Conservation (phyloP, 2,797 vertebrate species). For the Lepilemur septentrionalis region DNA sequence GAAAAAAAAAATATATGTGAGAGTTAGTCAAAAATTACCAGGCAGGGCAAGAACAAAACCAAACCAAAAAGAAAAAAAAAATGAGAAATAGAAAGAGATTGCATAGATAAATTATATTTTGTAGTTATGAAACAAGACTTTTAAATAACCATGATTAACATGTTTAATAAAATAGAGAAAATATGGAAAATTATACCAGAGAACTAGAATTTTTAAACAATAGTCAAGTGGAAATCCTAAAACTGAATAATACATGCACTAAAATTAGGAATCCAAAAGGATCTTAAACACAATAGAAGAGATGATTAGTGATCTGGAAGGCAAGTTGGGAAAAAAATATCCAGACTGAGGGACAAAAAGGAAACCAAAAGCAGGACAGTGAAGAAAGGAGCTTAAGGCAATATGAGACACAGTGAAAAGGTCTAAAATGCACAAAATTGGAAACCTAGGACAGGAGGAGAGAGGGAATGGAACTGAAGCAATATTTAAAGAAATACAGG, state of each 20-base stretch:
- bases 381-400: background rate
- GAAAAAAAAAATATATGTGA: no score
- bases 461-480: background rate
- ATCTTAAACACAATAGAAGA: background rate
- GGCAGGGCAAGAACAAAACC: background rate
- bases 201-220: background rate
- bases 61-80: background rate
- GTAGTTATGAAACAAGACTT: background rate
- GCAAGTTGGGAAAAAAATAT: background rate
- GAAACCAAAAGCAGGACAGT: background rate
- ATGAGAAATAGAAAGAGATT: background rate
- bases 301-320: background rate
- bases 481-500: background rate
- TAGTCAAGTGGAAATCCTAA: conserved; percentile 9
- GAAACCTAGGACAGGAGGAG: background rate
- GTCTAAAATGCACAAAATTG: background rate
- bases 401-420: background rate
- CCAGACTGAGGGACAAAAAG: background rate
- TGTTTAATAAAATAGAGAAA: background rate
- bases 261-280: background rate
- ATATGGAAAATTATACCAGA: background rate
- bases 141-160: background rate
- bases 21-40: background rate
- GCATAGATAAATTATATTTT: background rate
- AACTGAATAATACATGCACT: background rate